These are phyloP conservation scores for Mya arenaria DNA, from an alignment of 1,140 invertebrate genomes.

Conservation along the genomic window DNA sequence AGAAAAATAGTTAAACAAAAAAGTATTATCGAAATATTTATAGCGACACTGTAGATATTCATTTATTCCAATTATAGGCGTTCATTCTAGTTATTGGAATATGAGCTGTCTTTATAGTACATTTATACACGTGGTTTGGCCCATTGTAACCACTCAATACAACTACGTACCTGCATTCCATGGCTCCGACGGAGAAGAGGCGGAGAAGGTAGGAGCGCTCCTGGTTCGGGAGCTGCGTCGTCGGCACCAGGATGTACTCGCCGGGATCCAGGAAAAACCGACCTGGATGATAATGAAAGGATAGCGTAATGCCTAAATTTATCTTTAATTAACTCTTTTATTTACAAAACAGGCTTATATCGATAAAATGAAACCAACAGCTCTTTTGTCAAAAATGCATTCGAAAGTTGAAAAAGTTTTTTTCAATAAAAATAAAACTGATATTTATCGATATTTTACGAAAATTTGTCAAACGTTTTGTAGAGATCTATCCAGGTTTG, in stretches of 20 bases:
- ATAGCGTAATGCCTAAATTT: no score
- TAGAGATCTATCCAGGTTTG: neutral
- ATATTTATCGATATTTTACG: neutral
- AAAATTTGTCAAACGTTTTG: neutral
- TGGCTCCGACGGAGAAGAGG: constrained; percentile 69
- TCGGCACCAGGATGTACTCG: constrained; percentile 72
- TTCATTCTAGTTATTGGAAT: no score
- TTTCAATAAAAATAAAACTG: neutral
- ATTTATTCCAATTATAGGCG: no score
- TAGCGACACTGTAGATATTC: no score
- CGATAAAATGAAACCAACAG: no score
- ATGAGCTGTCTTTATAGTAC: neutral
- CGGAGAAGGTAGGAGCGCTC: constrained; percentile 68
- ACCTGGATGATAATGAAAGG: no score
- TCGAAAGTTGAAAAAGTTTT: no score
- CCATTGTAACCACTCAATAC: neutral
- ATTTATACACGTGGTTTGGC: neutral
- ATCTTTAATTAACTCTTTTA: no score
- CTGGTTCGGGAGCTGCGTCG: constrained; percentile 66
- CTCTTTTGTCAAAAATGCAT: no score
- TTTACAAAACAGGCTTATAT: no score
- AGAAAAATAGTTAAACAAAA: no score
- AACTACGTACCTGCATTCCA: constrained; percentile 68
- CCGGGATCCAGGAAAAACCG: constrained; percentile 74
- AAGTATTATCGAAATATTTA: no score